Conservation (phyloP, 1,140 invertebrate genomes). For the Tetramorium simillimum region DNA sequence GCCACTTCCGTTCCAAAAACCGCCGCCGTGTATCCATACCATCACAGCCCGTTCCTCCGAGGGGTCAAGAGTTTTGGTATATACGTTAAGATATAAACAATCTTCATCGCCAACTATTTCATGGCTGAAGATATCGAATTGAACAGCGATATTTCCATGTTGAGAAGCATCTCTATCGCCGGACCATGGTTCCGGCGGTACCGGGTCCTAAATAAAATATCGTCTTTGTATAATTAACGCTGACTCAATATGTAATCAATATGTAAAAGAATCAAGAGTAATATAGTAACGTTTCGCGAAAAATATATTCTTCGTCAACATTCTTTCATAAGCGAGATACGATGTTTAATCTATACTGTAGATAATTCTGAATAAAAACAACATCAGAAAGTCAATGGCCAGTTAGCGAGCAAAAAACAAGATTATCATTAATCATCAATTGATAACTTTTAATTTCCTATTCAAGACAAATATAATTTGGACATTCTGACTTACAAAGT, state of each 20-base stretch:
- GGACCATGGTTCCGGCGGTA: constrained; percentile 86
- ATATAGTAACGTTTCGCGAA: too few relatives aligned
- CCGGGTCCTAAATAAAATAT: constrained; percentile 84
- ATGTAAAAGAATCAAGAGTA: too few relatives aligned
- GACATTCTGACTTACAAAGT: too few relatives aligned
- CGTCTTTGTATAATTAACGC: neutral
- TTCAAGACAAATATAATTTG: too few relatives aligned
- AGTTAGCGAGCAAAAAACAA: too few relatives aligned
- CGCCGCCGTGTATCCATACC: neutral
- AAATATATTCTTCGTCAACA: neutral
- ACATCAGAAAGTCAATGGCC: too few relatives aligned
- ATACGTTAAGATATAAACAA: constrained; percentile 94
- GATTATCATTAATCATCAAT: too few relatives aligned
- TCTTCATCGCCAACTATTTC: constrained; percentile 86
- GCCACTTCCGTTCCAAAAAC: neutral
- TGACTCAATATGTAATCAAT: neutral
- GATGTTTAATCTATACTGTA: too few relatives aligned
- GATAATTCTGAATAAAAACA: too few relatives aligned
- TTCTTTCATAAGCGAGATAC: too few relatives aligned
- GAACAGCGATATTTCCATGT: constrained; percentile 86
- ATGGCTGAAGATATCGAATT: constrained; percentile 54
- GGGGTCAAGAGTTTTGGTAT: constrained; percentile 86
- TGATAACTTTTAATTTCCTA: too few relatives aligned
- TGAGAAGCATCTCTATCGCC: too few relatives aligned
- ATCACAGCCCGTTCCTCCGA: neutral